Base-by-base conservation (phyloP, 2,888 invertebrate species). In the Seira sanloemensis region DNA sequence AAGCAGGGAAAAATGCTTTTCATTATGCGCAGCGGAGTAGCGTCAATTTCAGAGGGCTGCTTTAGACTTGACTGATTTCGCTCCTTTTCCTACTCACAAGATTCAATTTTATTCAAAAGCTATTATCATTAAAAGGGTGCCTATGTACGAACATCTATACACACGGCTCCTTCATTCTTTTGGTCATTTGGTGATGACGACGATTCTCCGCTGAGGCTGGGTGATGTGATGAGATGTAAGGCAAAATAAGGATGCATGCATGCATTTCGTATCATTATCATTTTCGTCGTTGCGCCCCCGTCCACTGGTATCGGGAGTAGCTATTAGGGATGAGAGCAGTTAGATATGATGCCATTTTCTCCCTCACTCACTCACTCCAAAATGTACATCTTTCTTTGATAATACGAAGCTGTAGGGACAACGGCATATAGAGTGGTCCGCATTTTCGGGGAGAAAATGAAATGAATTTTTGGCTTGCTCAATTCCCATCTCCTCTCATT, bases 51-150 rank as follows among this genome's bases (percentile, higher is more conserved):
- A 50, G 5, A 50, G 2, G 50, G 2, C 16, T 50, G 50, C 16
- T 50, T 50, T n/a, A n/a, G 50, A 50, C 50, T n/a, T 50, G 50
- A 50, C 16, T 18, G 50, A 50, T 50, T 50, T 12, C 50, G 16
- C 12, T 50, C n/a, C 50, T n/a, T n/a, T 77, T 18, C 1, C 26
- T 50, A 16, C 72, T 82, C 81, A 72, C 65, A 84, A 78, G 84
- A 84, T 84, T 84, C 84, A 84, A 84, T 84, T 84, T 84, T 84
- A 84, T 84, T 84, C 84, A 84, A 84, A 84, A 84, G 84, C 84
- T 78, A 84, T 84, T 84, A 84, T 84, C 84, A 84, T 84, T 84
- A 84, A 84, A 84, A 84, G 84, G 84, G 84, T 78, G 84, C 84
- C 78, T 82, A 84, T n/a, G n/a, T n/a, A n/a, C n/a, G n/a, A n/a